Conservation (phyloP, 1,140 invertebrate species). For the Wasmannia auropunctata region DNA sequence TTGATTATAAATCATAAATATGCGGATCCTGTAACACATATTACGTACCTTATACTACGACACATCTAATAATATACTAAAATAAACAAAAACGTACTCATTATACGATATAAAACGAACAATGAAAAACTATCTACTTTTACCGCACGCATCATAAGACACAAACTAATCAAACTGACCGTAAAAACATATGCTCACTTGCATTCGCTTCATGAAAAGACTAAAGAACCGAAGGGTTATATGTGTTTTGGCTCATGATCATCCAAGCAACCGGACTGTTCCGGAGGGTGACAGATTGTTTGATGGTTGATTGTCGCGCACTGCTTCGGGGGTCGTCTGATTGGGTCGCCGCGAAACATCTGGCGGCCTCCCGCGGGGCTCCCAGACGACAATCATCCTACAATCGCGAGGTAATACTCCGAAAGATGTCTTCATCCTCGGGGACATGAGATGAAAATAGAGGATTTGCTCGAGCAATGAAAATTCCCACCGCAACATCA, state of each 20-base stretch:
- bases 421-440: constrained; percentile 83
- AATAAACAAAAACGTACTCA: background rate
- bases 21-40: background rate
- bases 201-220: constrained; percentile 62
- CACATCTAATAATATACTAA: background rate
- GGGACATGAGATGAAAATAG: constrained; percentile 75
- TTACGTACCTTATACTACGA: background rate
- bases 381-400: constrained; percentile 83
- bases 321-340: constrained; percentile 84
- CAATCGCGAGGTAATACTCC: constrained; percentile 84
- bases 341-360: constrained; percentile 85
- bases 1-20: constrained; percentile 5
- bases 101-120: background rate
- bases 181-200: constrained; percentile 83
- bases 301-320: constrained; percentile 84
- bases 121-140: background rate
- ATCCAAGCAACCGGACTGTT: constrained; percentile 75
- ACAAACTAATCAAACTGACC: constrained; percentile 81
- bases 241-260: constrained; percentile 76
- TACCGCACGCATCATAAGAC: constrained; percentile 23
- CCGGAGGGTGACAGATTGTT: constrained; percentile 83
- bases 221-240: constrained; percentile 59
- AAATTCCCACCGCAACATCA: constrained; percentile 49
- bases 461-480: constrained; percentile 70
- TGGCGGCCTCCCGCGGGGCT: constrained; percentile 85